Percentiles rank a stretch among this genome's conserved stretches.
Conservation (phyloP, 2,797 vertebrate genomes). For the Rhadinocentrus ornatus region DNA sequence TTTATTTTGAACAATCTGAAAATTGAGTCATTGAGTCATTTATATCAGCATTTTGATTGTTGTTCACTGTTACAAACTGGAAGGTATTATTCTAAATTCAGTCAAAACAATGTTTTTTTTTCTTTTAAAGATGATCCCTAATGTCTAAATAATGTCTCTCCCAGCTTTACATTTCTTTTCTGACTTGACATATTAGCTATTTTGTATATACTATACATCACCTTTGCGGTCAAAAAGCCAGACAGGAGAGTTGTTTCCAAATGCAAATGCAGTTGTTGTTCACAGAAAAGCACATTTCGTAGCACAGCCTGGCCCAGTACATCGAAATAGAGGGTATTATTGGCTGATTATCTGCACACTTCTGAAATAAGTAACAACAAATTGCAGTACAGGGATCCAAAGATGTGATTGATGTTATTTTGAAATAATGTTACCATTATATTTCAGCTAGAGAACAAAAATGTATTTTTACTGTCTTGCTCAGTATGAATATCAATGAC, state of each 20-base stretch:
- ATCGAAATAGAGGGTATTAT: not conserved
- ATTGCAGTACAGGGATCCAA: not conserved
- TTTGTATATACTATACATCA: constrained; percentile 25
- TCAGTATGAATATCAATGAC: not conserved
- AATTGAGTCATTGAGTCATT: no score
- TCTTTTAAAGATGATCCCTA: not conserved
- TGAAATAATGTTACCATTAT: not conserved
- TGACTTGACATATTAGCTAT: constrained; percentile 14
- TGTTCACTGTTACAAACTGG: constrained; percentile 16
- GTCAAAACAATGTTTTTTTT: no score
- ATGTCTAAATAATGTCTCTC: constrained; percentile 1
- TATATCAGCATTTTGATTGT: constrained; percentile 8
- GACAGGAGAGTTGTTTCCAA: constrained; percentile 9
- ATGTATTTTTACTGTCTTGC: not conserved
- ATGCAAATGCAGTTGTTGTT: constrained; percentile 1
- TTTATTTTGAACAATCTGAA: no score
- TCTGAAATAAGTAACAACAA: not conserved
- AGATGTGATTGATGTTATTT: not conserved
- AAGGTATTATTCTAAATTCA: constrained; percentile 19
- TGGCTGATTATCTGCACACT: not conserved
- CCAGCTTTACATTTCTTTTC: constrained; percentile 28
- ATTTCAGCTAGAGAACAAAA: constrained; percentile 5
- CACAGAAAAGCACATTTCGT: constrained; percentile 6
- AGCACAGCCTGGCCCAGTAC: not conserved
- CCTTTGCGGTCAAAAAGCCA: constrained; percentile 20